A percentile compares a stretch with the other conserved stretches of the same genome.
Evolutionary conservation across 2,113 vertebrate species (phyloP).

Genomic region (Neotragus pygmaeus): DNA sequence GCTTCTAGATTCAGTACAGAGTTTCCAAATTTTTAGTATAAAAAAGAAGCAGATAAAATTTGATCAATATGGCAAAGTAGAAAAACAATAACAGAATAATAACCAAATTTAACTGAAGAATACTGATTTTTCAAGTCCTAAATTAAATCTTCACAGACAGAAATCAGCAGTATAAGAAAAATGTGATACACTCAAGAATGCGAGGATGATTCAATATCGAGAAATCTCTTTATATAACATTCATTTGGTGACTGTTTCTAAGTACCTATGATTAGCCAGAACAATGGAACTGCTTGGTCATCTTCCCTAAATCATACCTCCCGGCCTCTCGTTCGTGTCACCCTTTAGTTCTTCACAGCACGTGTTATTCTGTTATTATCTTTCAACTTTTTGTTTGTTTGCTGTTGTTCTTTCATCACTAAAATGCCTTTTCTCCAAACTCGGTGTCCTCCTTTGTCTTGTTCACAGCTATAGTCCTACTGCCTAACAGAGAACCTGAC

Average conservation of each 20-base stretch:
- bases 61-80: neutral
- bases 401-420: rapidly evolving
- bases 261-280: rapidly evolving
- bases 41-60: neutral
- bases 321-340: rapidly evolving
- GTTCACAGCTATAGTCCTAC: neutral
- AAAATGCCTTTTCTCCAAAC: neutral
- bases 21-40: neutral
- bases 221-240: neutral
- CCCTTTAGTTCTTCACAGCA: neutral
- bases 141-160: neutral
- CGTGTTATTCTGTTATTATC: neutral
- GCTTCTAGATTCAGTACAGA: neutral
- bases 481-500: neutral
- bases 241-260: neutral
- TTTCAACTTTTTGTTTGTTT: neutral
- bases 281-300: rapidly evolving
- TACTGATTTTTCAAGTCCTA: neutral
- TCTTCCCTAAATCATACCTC: neutral
- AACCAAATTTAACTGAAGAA: neutral
- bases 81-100: neutral
- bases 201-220: neutral
- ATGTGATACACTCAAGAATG: neutral
- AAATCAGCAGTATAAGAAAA: neutral
- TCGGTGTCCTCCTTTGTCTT: neutral